phyloP scores from a whole-genome alignment of 2,888 invertebrate genomes.

The Mythimna lalbum region DNA sequence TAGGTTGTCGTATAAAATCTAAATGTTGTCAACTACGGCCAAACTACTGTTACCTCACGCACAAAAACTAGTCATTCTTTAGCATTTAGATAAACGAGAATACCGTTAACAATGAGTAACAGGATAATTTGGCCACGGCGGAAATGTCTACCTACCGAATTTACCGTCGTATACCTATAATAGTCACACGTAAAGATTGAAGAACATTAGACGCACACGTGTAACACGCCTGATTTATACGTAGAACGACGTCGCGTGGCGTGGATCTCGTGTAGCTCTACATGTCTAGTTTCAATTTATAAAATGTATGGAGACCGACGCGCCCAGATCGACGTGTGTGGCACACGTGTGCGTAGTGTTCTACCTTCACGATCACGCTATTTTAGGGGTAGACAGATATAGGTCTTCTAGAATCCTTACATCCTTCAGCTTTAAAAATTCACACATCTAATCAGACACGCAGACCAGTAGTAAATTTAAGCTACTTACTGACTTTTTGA shows the following conservation, averaged over 20 bases:
- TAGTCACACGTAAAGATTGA: not conserved
- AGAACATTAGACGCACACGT: too few species aligned
- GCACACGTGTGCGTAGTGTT: too few species aligned
- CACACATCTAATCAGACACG: not conserved
- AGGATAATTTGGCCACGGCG: slow-evolving; percentile 11
- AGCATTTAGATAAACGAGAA: slow-evolving; percentile 3
- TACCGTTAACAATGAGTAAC: slow-evolving; percentile 29
- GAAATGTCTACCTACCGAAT: not conserved
- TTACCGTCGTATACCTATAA: not conserved
- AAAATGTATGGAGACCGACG: too few species aligned
- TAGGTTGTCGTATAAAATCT: slow-evolving; percentile 10
- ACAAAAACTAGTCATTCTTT: slow-evolving; percentile 33
- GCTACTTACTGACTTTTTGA: too few species aligned
- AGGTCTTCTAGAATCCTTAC: not conserved
- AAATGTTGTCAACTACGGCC: slow-evolving; percentile 16
- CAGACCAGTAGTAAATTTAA: too few species aligned
- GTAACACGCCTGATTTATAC: too few species aligned
- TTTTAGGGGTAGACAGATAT: not conserved
- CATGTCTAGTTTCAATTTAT: too few species aligned
- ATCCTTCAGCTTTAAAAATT: not conserved
- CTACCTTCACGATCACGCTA: not conserved
- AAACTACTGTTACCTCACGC: slow-evolving; percentile 25
- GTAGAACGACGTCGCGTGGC: too few species aligned
- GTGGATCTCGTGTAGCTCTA: too few species aligned
- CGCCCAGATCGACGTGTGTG: too few species aligned